Base-by-base conservation (phyloP, 92 coral and sea anemone genomes). In the Zoanthus solanderi region DNA sequence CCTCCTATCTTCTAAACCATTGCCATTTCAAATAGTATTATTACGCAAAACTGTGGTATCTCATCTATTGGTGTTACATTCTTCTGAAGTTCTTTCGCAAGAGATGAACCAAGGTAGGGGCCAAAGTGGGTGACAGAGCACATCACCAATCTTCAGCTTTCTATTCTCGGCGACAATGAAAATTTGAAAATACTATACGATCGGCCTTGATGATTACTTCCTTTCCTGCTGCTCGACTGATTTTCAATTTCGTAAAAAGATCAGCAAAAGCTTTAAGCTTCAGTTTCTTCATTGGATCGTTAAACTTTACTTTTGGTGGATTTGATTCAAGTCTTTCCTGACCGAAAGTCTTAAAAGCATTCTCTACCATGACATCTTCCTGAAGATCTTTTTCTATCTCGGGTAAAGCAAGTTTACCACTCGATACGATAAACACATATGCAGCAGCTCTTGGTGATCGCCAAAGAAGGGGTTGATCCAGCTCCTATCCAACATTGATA, bases 171-270 rank as follows among this genome's bases (percentile, higher is more conserved):
- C 91, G 65, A 91, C 83, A 34, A 91, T 48, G 34, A 91, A 77
- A 87, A 91, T 91, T 31, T 91, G 87, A 18, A 79, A 91, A 88
- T 34, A 91, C 48, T 11, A 84, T 84, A 30, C 94, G 79, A 65
- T 92, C 93, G 0, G 96, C 93, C 84, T 73, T 91, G 76, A 91
- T 18, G 44, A 91, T 73, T 5, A 78, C 91, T 71, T 91, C 89
- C 63, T 84, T 91, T 31, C 71, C 68, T 42, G 83, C 11, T 84
- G 28, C 77, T 83, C 57, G 72, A 3, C n/a, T 28, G 32, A 88
- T 66, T 77, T 78, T 78, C 47, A 72, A 12, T 47, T 88, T 69
- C 77, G 88, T 88, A 31, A 54, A 9, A 0, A 87, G 91, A 76
- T 78, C 74, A 23, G 53, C 60, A 78, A 91, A 91, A 12, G 93